These are phyloP conservation scores for Eulithis prunata DNA, from an alignment of 2,888 invertebrate species.

Conservation along the genomic window DNA sequence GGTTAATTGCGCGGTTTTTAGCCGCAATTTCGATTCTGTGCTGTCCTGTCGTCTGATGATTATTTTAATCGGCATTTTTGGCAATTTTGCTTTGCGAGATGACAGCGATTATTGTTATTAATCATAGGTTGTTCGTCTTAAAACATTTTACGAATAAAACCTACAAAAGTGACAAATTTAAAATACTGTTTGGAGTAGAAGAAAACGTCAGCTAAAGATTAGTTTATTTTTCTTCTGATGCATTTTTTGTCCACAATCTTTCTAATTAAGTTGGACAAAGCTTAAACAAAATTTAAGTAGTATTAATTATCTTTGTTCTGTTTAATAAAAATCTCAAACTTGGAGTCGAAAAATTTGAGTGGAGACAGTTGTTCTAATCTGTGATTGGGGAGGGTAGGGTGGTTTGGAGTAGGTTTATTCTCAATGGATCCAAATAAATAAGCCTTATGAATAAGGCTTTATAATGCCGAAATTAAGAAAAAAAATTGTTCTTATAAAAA, in stretches of 20 bases:
- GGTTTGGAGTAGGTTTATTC: slow-evolving; percentile 7
- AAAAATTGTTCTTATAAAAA: too few species aligned
- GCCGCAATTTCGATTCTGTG: slow-evolving; percentile 58
- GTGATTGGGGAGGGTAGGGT: slow-evolving; percentile 52
- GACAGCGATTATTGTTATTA: background rate
- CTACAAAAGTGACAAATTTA: too few species aligned
- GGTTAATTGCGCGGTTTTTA: slow-evolving; percentile 79
- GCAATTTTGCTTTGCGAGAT: slow-evolving; percentile 9
- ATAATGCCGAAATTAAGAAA: too few species aligned
- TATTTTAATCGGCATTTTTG: slow-evolving; percentile 47
- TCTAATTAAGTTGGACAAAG: slow-evolving; percentile 74
- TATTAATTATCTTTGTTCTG: slow-evolving; percentile 82
- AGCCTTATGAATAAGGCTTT: background rate
- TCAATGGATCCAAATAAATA: background rate
- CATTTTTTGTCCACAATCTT: slow-evolving; percentile 47
- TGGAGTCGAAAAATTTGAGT: slow-evolving; percentile 64
- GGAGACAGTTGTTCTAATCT: slow-evolving; percentile 67
- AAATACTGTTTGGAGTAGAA: too few species aligned
- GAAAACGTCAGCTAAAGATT: too few species aligned
- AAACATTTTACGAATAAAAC: too few species aligned
- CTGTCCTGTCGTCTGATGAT: slow-evolving; percentile 55
- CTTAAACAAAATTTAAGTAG: slow-evolving; percentile 84
- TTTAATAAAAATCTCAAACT: slow-evolving; percentile 80
- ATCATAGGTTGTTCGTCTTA: background rate
- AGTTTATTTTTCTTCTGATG: too few species aligned